A percentile compares a stretch with the other conserved stretches of the same genome.
Evolutionary conservation across 2,888 invertebrate genomes (phyloP).

Genomic region (Campaea margaritaria): DNA sequence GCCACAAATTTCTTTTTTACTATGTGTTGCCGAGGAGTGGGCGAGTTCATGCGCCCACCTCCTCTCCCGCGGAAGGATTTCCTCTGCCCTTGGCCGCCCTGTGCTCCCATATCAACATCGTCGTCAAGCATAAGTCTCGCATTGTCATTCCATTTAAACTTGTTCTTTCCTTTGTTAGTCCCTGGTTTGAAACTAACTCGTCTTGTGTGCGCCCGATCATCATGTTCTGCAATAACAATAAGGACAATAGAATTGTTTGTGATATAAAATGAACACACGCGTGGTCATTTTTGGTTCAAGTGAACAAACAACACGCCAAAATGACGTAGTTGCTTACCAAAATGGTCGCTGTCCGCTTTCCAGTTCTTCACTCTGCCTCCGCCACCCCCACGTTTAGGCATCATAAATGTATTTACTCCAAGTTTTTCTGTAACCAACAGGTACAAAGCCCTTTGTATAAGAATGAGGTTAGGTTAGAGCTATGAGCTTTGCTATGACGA

Average conservation of each 20-base stretch:
- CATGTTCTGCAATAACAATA: constrained; percentile 71
- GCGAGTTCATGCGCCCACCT: constrained; percentile 77
- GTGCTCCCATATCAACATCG: constrained; percentile 86
- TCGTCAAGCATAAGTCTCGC: constrained; percentile 85
- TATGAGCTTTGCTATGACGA: constrained; percentile 34
- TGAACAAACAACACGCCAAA: background rate
- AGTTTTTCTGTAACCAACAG: background rate
- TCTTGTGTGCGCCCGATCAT: constrained; percentile 75
- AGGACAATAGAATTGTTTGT: no score
- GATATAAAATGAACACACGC: background rate
- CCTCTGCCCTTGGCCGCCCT: constrained; percentile 55
- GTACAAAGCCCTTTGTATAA: background rate
- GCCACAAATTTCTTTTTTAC: constrained; percentile 77
- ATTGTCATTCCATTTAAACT: constrained; percentile 71
- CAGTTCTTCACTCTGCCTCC: constrained; percentile 71
- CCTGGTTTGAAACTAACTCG: constrained; percentile 85
- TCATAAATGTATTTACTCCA: constrained; percentile 44
- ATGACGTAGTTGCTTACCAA: constrained; percentile 69
- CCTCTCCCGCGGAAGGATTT: constrained; percentile 70
- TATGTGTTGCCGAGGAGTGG: constrained; percentile 67
- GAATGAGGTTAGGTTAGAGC: constrained; percentile 32
- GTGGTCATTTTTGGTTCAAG: constrained; percentile 2
- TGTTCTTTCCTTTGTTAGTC: constrained; percentile 74
- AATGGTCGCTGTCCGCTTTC: constrained; percentile 71
- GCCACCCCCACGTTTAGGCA: constrained; percentile 80